Base-by-base conservation (phyloP, 2,797 vertebrate species). In the Thripadectes ignobilis region DNA sequence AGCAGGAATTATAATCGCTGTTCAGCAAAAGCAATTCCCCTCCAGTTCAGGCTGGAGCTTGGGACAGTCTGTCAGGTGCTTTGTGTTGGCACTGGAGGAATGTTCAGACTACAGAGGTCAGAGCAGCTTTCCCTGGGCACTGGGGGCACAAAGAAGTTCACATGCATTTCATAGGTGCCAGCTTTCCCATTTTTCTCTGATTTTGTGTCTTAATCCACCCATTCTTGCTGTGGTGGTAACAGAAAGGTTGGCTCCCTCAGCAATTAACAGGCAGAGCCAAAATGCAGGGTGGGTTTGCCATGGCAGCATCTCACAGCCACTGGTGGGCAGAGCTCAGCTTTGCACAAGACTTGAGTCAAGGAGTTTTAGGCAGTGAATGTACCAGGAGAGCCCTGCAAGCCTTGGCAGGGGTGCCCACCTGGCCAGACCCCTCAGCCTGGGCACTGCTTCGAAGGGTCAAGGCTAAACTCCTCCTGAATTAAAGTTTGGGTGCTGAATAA, bases 1-100 rank as follows among this genome's bases (percentile, higher is more conserved):
- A 87, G 92, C 96, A 89, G 97, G 98, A 98, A 98, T 98, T 98
- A 98, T 86, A 86, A 95, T 96, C 95, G 86, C 63, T 89, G 95
- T 90, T 93, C 79, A 63, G 94, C 91, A 78, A 89, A 82, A 87
- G 83, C 92, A 95, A 97, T 97, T 96, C 83, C 57, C 65, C 73
- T 78, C 58, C 8, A 72, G 84, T 92, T 94, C 80, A 75, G 93
- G 90, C 71, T 78, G 77, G 30, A 30, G 58, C 62, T 83, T 67
- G 76, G 58, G 78, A 66, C 67, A 82, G 92, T 77, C 90, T 92
- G 62, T 8, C 79, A 83, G 93, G 95, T 92, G 92, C 88, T 97
- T 95, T 92, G 79, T 83, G 77, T 51, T 79, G 22, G 82, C 19
- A 14, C 85, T 58, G 34, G 58, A 71, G 89, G 55, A 66, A 76